Evolutionary conservation across 2,888 invertebrate genomes (phyloP).

Genomic region (Lasioglossum leucozonium): DNA sequence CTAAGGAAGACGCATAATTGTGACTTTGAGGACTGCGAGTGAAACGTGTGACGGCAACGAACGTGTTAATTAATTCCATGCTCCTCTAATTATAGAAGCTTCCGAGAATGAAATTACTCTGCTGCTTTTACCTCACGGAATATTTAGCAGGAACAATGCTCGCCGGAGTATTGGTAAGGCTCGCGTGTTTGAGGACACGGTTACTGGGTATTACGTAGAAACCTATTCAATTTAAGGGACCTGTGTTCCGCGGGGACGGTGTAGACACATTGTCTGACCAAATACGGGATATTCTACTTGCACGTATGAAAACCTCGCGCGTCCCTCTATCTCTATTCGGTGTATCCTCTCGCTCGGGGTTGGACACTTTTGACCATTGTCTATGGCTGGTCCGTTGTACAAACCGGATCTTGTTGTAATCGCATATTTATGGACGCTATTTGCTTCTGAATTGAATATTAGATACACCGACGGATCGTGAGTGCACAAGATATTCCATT

Average conservation of each 20-base stretch:
- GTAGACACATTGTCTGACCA: conserved; percentile 10
- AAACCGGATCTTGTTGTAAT: not conserved
- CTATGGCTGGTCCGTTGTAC: not conserved
- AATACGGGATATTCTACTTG: conserved; percentile 29
- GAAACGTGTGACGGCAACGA: not conserved
- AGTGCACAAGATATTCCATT: not conserved
- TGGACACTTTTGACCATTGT: conserved; percentile 5
- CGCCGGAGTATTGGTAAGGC: conserved; percentile 4
- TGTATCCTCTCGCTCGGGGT: not conserved
- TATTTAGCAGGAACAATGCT: conserved; percentile 8
- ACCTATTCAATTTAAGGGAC: conserved; percentile 11
- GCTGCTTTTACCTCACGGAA: not conserved
- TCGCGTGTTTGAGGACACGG: not conserved
- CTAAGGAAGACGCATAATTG: not conserved
- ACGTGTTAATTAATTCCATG: conserved; percentile 1
- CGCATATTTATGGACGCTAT: not conserved
- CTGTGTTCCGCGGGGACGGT: not conserved
- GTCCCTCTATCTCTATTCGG: not conserved
- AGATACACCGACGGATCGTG: not conserved
- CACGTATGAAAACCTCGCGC: not conserved
- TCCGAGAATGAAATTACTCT: conserved; percentile 2
- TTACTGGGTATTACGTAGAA: not conserved
- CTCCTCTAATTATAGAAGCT: not conserved
- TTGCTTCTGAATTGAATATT: not conserved
- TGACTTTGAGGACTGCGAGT: not conserved